Evolutionary conservation across 2,113 vertebrate species (phyloP).

Genomic region (Microtus richardsoni): DNA sequence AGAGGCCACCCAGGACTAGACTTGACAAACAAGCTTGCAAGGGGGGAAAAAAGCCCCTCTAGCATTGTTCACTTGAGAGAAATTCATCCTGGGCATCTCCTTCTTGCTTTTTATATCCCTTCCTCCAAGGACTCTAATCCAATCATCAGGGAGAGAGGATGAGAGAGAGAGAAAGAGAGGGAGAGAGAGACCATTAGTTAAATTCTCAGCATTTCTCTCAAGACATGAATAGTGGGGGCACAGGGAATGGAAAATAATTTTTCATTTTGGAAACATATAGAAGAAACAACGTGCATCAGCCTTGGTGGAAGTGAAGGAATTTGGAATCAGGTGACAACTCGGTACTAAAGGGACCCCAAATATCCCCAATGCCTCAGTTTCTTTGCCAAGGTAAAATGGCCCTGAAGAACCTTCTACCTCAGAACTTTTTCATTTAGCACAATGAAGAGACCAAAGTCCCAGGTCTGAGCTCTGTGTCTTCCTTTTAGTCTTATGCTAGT

Average conservation of each 20-base stretch:
- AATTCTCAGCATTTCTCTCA: not conserved
- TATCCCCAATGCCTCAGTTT: not conserved
- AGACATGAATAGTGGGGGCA: not conserved
- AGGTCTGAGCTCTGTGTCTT: not conserved
- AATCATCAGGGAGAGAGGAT: not conserved
- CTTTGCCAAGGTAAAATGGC: not conserved
- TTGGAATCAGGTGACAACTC: not conserved
- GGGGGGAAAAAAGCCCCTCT: not conserved
- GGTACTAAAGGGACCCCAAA: not conserved
- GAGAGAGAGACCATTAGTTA: not conserved
- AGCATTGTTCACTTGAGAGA: not conserved
- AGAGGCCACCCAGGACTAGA: not conserved
- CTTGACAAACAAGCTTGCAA: conserved; percentile 26
- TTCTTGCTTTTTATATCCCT: conserved; percentile 8
- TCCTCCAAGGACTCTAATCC: not conserved
- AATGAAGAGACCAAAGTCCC: not conserved
- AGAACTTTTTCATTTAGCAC: not conserved
- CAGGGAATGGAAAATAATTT: not conserved
- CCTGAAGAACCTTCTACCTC: not conserved
- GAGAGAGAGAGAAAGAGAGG: not conserved
- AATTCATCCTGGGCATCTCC: not conserved
- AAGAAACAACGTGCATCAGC: not conserved
- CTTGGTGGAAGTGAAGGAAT: not conserved
- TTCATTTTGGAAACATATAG: not conserved
- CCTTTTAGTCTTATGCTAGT: not conserved